Base-by-base conservation (phyloP, 2,888 invertebrate genomes). In the Stenodema calcarata region DNA sequence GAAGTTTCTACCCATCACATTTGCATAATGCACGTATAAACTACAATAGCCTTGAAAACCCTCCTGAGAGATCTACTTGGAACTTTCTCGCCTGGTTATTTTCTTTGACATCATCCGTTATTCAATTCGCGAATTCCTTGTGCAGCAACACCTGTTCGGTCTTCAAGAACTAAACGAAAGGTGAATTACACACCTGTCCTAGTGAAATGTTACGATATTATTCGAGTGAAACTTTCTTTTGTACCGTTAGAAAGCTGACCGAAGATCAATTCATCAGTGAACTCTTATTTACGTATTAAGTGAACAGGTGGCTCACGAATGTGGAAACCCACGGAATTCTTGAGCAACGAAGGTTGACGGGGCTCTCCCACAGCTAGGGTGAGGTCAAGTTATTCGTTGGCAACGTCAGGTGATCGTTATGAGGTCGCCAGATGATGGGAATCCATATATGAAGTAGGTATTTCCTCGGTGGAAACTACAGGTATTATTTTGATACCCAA, bases 301-400 rank as follows among this genome's bases (percentile, higher is more conserved):
- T 42, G 76, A 76, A 76, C 76, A 76, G 76, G 76, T 76, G 76
- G 76, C 76, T 18, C 11, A 14, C 41, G n/a, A 76, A 76, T 76
- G 76, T 35, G 76, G 76, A 76, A 76, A 76, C 76, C 50, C 18
- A 42, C 76, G 70, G 41, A 76, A 76, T 76, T 76, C 76, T 76
- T 76, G 76, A 76, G 76, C 41, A 76, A 76, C 35, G 14, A 28
- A 30, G 70, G 35, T 70, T 28, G 70, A 28, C 70, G 11, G 70
- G 70, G 28, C 70, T 70, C 70, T 70, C 28, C 28, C 70, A 35
- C 70, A 50, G 50, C 18, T 70, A 4, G 35, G 35, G 41, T 18
- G 41, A 76, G 76, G 76, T 76, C 76, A 18, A 76, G 16, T 41
- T 14, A n/a, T 41, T 70, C n/a, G 50, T 18, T 50, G 50, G 50